Conservation (phyloP, 1,140 invertebrate species). For the Lordiphosa clarofinis region DNA sequence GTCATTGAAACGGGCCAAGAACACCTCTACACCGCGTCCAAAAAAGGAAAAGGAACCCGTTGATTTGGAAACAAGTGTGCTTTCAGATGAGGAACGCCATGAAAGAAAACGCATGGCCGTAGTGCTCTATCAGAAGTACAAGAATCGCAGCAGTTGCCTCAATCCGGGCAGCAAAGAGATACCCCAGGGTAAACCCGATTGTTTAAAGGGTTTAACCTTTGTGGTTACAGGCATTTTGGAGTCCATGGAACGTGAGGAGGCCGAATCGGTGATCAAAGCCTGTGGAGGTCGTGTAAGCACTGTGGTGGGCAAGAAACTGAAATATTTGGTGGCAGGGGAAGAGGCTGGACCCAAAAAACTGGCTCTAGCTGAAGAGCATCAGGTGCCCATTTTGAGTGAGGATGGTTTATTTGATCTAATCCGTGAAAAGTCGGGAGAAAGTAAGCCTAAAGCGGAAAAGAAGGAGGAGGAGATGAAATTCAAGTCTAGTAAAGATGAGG, state of each 20-base stretch:
- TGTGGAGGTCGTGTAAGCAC: conserved; percentile 90
- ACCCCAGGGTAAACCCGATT: conserved; percentile 88
- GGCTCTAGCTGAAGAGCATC: conserved; percentile 86
- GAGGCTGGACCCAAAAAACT: conserved; percentile 92
- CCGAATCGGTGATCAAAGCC: conserved; percentile 86
- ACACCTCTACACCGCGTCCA: conserved; percentile 29
- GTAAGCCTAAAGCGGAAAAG: conserved; percentile 16
- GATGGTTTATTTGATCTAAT: conserved; percentile 92
- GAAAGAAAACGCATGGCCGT: conserved; percentile 84
- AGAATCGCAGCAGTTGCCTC: conserved; percentile 87
- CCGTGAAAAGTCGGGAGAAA: conserved; percentile 80
- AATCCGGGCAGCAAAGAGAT: conserved; percentile 91
- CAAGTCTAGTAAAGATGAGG: conserved; percentile 2
- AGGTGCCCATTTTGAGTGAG: conserved; percentile 88
- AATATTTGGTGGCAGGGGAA: conserved; percentile 90
- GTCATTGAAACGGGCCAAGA: conserved; percentile 18
- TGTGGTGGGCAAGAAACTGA: conserved; percentile 88
- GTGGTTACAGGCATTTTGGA: conserved; percentile 93
- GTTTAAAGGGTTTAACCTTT: conserved; percentile 89
- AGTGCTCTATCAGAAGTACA: conserved; percentile 86
- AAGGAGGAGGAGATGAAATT: conserved; percentile 14
- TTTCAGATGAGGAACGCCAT: conserved; percentile 83
- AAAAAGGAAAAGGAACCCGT: conserved; percentile 36
- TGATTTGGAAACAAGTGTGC: conserved; percentile 64
- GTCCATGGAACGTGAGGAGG: conserved; percentile 91